Evolutionary conservation across 53 echinoderm and acorn worm genomes (phyloP), one percentile per base, ranked within the genome.

Genomic region (Mesocentrotus franciscanus): DNA sequence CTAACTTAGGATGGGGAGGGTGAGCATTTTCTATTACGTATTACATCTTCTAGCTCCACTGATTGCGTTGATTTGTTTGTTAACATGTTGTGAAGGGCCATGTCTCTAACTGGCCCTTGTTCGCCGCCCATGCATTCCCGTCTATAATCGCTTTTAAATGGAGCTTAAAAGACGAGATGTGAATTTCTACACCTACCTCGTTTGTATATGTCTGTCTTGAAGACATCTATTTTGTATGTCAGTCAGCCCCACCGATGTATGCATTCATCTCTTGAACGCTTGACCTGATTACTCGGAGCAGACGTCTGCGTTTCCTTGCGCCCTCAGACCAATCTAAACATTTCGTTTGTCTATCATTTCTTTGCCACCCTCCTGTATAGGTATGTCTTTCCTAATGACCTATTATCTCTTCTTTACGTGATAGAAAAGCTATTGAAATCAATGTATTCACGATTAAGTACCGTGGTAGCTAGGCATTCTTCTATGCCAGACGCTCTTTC

Each of bases 371-470:
- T 87, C 58, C 58, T 26, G 12, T 58, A 58, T 58, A n/a, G 11
- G 58, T 58, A 27, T n/a, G 27, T 57, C 56, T 85, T 11, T 85
- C 22, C 22, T 29, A 24, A n/a, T 30, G 22, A 9, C 75, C 85
- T 11, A 85, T 85, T 85, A 85, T 78, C 32, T 34, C 14, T 36
- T 81, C 42, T 33, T 18, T 39, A 42, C 56, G 58, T 17, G 87
- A 87, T 39, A 81, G 87, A 87, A 87, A 15, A 87, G n/a, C 87
- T 34, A 87, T 87, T 59, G 58, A 87, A 56, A 87, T 87, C 87
- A 85, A 85, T 56, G 87, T 57, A 85, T 85, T 85, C 2, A 35
- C 58, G 87, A 85, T 85, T 56, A 85, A 57, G 87, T 85, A 85
- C 56, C 56, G 57, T 56, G 57, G 87, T 85, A 85, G 24, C 57